phyloP scores from a whole-genome alignment of 2,797 vertebrate genomes.

The Bryconaethiops microstoma region DNA sequence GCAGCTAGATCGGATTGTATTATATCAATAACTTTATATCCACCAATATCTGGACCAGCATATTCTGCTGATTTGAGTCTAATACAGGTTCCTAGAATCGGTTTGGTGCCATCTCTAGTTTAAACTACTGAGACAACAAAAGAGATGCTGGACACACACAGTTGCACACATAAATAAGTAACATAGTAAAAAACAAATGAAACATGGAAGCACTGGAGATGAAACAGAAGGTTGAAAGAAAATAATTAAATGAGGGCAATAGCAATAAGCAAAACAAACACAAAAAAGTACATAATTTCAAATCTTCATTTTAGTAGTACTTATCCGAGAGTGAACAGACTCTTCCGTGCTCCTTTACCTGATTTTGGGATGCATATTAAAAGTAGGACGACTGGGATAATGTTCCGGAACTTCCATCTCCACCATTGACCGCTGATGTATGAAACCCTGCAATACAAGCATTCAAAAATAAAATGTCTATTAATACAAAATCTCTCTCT shows the following conservation, averaged over 20 bases:
- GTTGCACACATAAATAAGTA: background rate
- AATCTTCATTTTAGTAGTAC: background rate
- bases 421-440: slow-evolving; percentile 74
- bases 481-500: slow-evolving; percentile 9
- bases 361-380: slow-evolving; percentile 64
- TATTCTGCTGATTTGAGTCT: background rate
- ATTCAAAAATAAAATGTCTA: background rate
- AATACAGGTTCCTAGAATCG: background rate
- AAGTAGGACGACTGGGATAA: slow-evolving; percentile 66
- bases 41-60: background rate
- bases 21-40: background rate
- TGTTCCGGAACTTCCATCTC: slow-evolving; percentile 79
- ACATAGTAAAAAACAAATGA: slow-evolving; percentile 10
- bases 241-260: slow-evolving; percentile 38
- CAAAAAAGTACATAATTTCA: background rate
- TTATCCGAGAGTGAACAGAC: background rate
- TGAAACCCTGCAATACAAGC: slow-evolving; percentile 75
- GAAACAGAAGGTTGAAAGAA: slow-evolving; percentile 8
- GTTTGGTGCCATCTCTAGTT: background rate
- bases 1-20: background rate
- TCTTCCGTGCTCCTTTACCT: slow-evolving; percentile 71
- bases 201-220: slow-evolving; percentile 26
- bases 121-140: slow-evolving; percentile 5
- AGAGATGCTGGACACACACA: background rate
- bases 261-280: slow-evolving; percentile 28